Percentiles rank a stretch among this genome's conserved stretches.
Conservation (phyloP, 2,113 vertebrate genomes). For the Sander lucioperca region DNA sequence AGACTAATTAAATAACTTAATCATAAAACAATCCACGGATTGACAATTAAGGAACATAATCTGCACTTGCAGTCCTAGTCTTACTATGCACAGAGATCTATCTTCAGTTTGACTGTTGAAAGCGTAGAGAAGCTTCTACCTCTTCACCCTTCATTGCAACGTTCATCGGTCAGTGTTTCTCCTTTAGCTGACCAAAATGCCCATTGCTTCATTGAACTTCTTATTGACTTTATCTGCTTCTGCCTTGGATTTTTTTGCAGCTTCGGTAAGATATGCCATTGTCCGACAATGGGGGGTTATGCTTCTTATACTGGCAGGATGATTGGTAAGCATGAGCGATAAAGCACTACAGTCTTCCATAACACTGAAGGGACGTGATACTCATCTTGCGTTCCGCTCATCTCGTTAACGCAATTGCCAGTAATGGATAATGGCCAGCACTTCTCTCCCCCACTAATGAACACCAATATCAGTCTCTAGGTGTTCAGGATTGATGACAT, state of each 20-base stretch:
- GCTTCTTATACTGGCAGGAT: not conserved
- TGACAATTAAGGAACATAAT: not conserved
- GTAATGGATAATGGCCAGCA: conserved; percentile 60
- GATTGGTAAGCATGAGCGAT: conserved; percentile 42
- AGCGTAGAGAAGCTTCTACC: not conserved
- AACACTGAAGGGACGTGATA: conserved; percentile 36
- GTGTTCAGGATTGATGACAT: conserved; percentile 69
- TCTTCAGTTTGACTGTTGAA: not conserved
- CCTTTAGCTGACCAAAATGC: not conserved
- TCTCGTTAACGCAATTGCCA: conserved; percentile 67
- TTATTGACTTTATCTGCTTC: conserved; percentile 4
- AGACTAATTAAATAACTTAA: not conserved
- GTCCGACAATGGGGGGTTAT: not conserved
- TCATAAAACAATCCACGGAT: not conserved
- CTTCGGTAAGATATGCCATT: conserved; percentile 3
- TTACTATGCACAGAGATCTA: not conserved
- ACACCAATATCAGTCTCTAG: conserved; percentile 60
- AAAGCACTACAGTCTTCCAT: conserved; percentile 30
- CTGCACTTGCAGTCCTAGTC: not conserved
- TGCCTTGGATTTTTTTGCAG: not conserved
- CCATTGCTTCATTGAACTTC: not conserved
- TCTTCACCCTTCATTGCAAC: not conserved
- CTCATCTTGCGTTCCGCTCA: conserved; percentile 40
- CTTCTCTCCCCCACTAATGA: conserved; percentile 61
- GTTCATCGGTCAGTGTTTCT: not conserved